Base-by-base conservation (phyloP, 2,797 vertebrate genomes). In the Vipera latastei region DNA sequence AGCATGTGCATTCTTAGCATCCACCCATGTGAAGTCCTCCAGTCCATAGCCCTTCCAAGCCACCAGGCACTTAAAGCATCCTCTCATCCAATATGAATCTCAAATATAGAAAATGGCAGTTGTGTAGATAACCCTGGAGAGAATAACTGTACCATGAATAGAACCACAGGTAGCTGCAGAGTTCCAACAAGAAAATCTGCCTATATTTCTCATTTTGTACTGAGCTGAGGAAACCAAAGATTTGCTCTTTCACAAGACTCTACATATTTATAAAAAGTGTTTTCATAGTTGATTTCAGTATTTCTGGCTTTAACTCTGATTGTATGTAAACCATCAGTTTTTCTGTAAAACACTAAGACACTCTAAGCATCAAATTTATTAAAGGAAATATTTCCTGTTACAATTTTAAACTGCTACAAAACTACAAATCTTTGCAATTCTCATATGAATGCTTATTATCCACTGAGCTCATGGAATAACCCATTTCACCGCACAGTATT, bases 401-500 rank as follows among this genome's bases (percentile, higher is more conserved):
- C 6, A 78, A 78, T 14, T 89, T 32, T 44, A 53, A 61, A 6
- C 7, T n/a, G 20, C n/a, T 38, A 12, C 12, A 69, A 65, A 55
- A 44, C 28, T 25, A 65, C 28, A 55, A 55, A 13, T 20, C 4
- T 51, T n/a, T 69, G 26, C 28, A 89, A 56, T 26, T 59, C 56
- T 13, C 32, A 48, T 32, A 25, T 60, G 25, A 8, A 78, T 22
- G 26, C 73, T 90, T 95, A 48, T 90, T 18, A 25, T 16, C 56
- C 55, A 90, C 2, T 28, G 26, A 61, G 12, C 25, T 63, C 11
- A 26, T n/a, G 20, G 14, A 28, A 44, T 83, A 90, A 6, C 11
- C 51, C 26, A 38, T 2, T 0, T 2, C 9, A 12, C 0, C 18
- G 55, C 48, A 60, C n/a, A 28, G 51, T 14, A 38, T 56, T 13